Evolutionary conservation across 2,888 invertebrate genomes (phyloP), one percentile per base, ranked within the genome.

Genomic region (Latrodectus elegans): DNA sequence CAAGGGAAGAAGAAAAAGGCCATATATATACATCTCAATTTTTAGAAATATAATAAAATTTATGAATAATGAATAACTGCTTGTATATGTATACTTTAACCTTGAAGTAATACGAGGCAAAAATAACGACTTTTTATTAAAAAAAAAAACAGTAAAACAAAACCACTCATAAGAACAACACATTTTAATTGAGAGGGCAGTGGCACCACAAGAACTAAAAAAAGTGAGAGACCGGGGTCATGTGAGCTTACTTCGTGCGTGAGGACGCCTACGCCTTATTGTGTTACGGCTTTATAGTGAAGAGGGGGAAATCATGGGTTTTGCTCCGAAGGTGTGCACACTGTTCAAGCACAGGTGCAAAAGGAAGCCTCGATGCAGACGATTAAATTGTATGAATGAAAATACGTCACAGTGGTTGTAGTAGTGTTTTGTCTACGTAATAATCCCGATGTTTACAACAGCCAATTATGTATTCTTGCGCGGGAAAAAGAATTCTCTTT

Each of bases 171-270:
- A 60, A 60, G 14, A 60, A 10, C 60, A 60, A 11, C 60, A 60
- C 10, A 60, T 60, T 60, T 60, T 60, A 60, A 60, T 60, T 60
- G 60, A 60, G 12, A 60, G 60, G 60, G 60, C 60, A 60, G 60
- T 60, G 60, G 60, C 60, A 60, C 60, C 60, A 60, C 60, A 60
- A 60, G 60, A 60, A 60, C 60, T 15, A 60, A 60, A 60, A n/a
- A 60, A 60, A n/a, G 60, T 38, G 38, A 38, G 38, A 38, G 38
- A 38, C 11, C 12, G 60, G n/a, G n/a, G 60, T 60, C 55, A 60
- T 15, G 60, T 60, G 60, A 60, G 8, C n/a, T 60, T 60, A 15
- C n/a, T 60, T 6, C 60, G 60, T 60, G 60, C 60, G 10, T 60
- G 60, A 60, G 60, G 60, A 60, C 60, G 60, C 60, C 60, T 60